Base-by-base conservation (phyloP, 2,113 vertebrate species). In the Callionymus lyra region DNA sequence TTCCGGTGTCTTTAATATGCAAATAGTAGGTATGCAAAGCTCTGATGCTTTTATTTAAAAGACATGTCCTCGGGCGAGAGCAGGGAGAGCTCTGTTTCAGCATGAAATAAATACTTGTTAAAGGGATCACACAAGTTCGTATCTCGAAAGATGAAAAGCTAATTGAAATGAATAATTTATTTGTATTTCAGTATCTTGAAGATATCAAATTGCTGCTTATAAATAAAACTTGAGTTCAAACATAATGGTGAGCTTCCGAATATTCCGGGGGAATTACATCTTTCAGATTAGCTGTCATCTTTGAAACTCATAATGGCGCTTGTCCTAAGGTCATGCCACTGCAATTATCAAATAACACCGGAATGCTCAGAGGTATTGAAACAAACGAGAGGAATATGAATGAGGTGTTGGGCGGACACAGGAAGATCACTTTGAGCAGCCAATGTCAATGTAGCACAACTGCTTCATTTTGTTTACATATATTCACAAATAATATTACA, bases 31-130 rank as follows among this genome's bases (percentile, higher is more conserved):
- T 92, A 90, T 87, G 88, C 84, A 90, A 88, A 90, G 88, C 89
- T 90, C 82, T 82, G 62, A 83, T 85, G 84, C 88, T 91, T 91
- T 92, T 91, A 86, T 91, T 93, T 90, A 89, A 90, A 89, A 90
- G 90, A 88, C 87, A 81, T 89, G 87, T 87, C 91, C 88, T 77
- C 67, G 65, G 90, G 91, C 88, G 74, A 83, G 84, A 81, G 84
- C 84, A 84, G 85, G 85, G 84, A 88, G 82, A 86, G 87, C 86
- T 73, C 85, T 87, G 86, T 89, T 63, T 85, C 76, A 82, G 78
- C 86, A 81, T 82, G 87, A 91, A 95, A 90, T 90, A 91, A 91
- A 92, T 89, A 90, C 88, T 90, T 92, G 89, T 93, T 90, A 86
- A 89, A 84, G 82, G 72, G 84, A 93, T 93, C 90, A 91, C 84